Evolutionary conservation across 1,140 invertebrate species (phyloP).

Genomic region (Lordiphosa collinella): DNA sequence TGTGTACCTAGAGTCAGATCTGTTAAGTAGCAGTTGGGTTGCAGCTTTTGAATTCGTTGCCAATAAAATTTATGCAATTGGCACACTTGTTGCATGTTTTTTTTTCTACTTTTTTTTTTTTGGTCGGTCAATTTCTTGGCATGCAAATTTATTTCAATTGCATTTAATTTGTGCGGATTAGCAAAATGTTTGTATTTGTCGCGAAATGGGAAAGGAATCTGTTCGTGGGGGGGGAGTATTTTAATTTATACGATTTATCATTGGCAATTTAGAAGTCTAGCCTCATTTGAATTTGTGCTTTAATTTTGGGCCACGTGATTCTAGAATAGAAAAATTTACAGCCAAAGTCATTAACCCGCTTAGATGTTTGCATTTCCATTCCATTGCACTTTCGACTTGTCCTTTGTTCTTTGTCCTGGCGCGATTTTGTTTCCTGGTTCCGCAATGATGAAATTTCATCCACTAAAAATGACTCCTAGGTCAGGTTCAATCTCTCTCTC

Average conservation of each 20-base stretch:
- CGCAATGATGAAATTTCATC: slow-evolving; percentile 1
- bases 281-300: slow-evolving; percentile 16
- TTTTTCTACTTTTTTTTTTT: not conserved
- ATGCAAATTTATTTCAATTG: slow-evolving; percentile 78
- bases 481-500: slow-evolving; percentile 6
- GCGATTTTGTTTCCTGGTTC: slow-evolving; percentile 1
- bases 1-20: not conserved
- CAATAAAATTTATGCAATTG: slow-evolving; percentile 75
- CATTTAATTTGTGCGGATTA: slow-evolving; percentile 75
- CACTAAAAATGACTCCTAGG: slow-evolving; percentile 2
- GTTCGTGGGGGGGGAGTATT: not conserved
- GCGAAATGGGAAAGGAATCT: not conserved
- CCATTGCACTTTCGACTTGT: not conserved
- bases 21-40: not conserved
- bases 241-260: slow-evolving; percentile 55
- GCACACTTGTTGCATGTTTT: slow-evolving; percentile 68
- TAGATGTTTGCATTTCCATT: not conserved
- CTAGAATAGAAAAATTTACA: not conserved
- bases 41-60: slow-evolving; percentile 45
- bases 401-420: slow-evolving; percentile 5
- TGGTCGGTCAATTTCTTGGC: slow-evolving; percentile 43
- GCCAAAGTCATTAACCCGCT: not conserved
- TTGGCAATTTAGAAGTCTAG: slow-evolving; percentile 40
- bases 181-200: slow-evolving; percentile 28
- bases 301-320: slow-evolving; percentile 19